Conservation (phyloP, 1,140 invertebrate species). For the Drosophila sturtevanti region DNA sequence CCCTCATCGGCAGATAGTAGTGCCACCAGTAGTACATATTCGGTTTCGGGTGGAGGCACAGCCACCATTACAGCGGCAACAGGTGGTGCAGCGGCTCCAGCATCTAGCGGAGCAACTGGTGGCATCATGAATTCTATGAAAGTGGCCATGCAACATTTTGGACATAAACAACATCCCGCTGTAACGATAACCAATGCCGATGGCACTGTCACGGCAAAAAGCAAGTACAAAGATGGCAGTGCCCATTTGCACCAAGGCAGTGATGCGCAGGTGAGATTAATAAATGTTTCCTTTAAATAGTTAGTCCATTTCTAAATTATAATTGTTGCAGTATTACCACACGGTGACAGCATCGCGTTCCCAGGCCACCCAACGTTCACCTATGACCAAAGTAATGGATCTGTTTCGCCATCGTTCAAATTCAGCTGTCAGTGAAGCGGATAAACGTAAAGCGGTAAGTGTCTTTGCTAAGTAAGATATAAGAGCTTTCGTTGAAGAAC, state of each 20-base stretch:
- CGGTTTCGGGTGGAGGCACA: slow-evolving; percentile 72
- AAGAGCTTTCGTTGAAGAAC: neutral
- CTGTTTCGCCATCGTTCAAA: slow-evolving; percentile 92
- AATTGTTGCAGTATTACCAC: slow-evolving; percentile 85
- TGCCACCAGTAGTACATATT: slow-evolving; percentile 82
- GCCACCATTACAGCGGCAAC: slow-evolving; percentile 44
- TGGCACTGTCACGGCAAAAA: slow-evolving; percentile 71
- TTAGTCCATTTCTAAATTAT: neutral
- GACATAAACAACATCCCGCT: slow-evolving; percentile 82
- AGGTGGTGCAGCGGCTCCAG: slow-evolving; percentile 55
- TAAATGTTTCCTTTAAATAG: neutral
- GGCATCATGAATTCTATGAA: slow-evolving; percentile 91
- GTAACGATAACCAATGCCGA: slow-evolving; percentile 79
- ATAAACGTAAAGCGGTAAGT: slow-evolving; percentile 91
- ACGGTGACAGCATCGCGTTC: slow-evolving; percentile 86
- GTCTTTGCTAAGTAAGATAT: slow-evolving; percentile 4
- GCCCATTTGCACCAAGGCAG: slow-evolving; percentile 86
- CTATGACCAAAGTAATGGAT: slow-evolving; percentile 94
- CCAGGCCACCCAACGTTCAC: slow-evolving; percentile 84
- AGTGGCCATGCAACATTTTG: slow-evolving; percentile 89
- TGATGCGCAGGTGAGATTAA: slow-evolving; percentile 83
- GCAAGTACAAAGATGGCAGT: slow-evolving; percentile 85
- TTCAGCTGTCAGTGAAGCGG: slow-evolving; percentile 87
- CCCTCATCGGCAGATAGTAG: slow-evolving; percentile 76
- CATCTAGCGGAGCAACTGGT: slow-evolving; percentile 75